phyloP scores from a whole-genome alignment of 2,113 vertebrate genomes.

The Caranx melampygus region DNA sequence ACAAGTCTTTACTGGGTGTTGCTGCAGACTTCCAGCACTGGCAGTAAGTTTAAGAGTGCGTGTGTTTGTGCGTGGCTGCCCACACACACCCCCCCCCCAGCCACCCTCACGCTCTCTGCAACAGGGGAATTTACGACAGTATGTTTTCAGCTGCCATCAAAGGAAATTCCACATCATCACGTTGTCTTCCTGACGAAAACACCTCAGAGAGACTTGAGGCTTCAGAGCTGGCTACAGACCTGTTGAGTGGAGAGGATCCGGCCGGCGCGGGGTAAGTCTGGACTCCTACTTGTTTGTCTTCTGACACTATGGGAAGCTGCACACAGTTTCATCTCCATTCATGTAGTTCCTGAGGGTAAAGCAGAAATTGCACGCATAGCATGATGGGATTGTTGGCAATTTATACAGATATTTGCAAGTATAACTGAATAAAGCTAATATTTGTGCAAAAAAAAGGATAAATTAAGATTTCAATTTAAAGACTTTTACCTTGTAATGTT shows the following conservation, averaged over 20 bases:
- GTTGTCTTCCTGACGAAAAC: constrained; percentile 58
- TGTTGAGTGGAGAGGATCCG: constrained; percentile 63
- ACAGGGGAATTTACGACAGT: constrained; percentile 62
- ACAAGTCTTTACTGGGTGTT: constrained; percentile 75
- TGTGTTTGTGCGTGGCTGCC: constrained; percentile 43
- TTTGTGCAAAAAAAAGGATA: too few relatives aligned
- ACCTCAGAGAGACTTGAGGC: constrained; percentile 56
- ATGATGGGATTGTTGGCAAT: not conserved
- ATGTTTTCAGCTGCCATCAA: constrained; percentile 74
- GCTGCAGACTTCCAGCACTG: constrained; percentile 68
- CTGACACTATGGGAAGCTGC: constrained; percentile 4
- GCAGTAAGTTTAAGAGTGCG: constrained; percentile 47
- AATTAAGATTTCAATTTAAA: not conserved
- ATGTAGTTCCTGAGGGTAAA: not conserved
- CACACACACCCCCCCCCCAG: not conserved
- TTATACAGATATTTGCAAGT: not conserved
- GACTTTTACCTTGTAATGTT: not conserved
- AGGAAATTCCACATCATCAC: constrained; percentile 69
- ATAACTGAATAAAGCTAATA: too few relatives aligned
- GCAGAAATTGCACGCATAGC: not conserved
- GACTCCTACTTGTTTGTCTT: constrained; percentile 45
- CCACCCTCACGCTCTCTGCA: not conserved
- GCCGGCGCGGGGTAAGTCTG: constrained; percentile 61
- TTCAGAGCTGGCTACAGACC: constrained; percentile 35
- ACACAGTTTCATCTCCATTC: constrained; percentile 13